phyloP scores from a whole-genome alignment of 2,113 vertebrate genomes.

The Megaceryle maxima region DNA sequence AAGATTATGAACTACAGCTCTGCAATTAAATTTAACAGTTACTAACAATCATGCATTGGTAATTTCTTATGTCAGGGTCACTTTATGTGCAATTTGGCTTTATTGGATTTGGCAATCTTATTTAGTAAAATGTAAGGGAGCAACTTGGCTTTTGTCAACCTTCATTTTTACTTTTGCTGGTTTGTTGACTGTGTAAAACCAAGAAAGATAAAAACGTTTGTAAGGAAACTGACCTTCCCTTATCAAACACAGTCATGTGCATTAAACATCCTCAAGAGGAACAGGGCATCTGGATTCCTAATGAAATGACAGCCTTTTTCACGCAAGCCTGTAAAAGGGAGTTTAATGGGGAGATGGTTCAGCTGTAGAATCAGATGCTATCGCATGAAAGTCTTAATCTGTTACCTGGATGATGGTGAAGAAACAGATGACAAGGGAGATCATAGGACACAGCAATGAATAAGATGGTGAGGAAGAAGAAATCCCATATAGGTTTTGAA shows the following conservation, averaged over 20 bases:
- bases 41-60: neutral
- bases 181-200: neutral
- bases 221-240: neutral
- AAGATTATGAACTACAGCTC: neutral
- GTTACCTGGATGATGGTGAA: neutral
- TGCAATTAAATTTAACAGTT: neutral
- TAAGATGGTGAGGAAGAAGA: neutral
- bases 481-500: neutral
- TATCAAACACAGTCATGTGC: neutral
- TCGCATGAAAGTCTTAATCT: neutral
- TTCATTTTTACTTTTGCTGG: neutral
- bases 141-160: neutral
- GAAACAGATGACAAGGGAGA: neutral
- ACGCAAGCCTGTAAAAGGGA: neutral
- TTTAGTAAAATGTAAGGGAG: neutral
- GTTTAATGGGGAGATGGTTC: neutral
- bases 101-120: neutral
- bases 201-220: neutral
- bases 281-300: neutral
- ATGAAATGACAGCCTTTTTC: neutral
- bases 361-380: neutral
- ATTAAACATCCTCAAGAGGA: neutral
- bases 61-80: neutral
- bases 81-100: neutral
- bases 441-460: neutral